Base-by-base conservation (phyloP, 2,888 invertebrate genomes). In the Pristionchus entomophagus region DNA sequence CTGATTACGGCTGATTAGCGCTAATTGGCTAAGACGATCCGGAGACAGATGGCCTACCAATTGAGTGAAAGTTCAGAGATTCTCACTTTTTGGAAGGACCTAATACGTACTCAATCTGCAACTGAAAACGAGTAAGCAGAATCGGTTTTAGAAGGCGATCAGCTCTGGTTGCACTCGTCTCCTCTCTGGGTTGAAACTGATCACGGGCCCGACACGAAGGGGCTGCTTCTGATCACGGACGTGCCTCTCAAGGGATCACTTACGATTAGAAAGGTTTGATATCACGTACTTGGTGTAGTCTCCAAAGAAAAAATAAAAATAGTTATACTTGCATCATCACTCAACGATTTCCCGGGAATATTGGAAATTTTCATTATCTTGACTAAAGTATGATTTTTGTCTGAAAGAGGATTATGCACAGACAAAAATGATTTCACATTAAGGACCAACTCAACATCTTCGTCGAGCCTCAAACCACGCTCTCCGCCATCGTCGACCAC, bases 401-500 rank as follows among this genome's bases (percentile, higher is more conserved):
- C n/a, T n/a, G n/a, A n/a, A n/a, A n/a, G n/a, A n/a, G n/a, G n/a
- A n/a, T n/a, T n/a, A n/a, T n/a, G n/a, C n/a, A n/a, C n/a, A n/a
- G 73, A 73, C 14, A 73, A 35, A 12, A 12, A 35, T 12, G 12
- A 73, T 4, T 38, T 6, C 45, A 10, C 45, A 10, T 56, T 29
- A 51, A 85, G 85, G 85, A 85, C 19, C 84, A 86, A 80, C 83
- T 89, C 29, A 88, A 87, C 83, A 53, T 88, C 17, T 87, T 87
- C 49, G 88, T 89, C 0, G 91, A 91, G 80, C 90, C 92, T 12
- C 87, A 86, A 10, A 88, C 88, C n/a, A 87, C 89, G 8, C 77
- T 93, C n/a, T 87, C 89, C 8, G 65, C 91, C 14, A 84, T 89
- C 17, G 82, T 93, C 49, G 92, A 93, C 87, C 93, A 93, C 87